Evolutionary conservation across 1,140 invertebrate species (phyloP).

Genomic region (Pectinophora gossypiella): DNA sequence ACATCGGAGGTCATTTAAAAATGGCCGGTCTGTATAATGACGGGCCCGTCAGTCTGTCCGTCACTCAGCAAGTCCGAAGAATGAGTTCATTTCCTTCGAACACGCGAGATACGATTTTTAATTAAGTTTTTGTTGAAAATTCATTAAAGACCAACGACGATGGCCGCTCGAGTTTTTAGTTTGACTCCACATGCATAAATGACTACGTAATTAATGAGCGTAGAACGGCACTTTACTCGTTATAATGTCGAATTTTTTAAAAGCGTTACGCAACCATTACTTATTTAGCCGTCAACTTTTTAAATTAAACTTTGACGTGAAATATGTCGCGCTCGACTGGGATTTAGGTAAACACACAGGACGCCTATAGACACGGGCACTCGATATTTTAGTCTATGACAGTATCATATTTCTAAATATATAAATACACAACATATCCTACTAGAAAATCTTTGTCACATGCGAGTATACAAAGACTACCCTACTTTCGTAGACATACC

Average conservation of each 20-base stretch:
- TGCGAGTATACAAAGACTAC: no score
- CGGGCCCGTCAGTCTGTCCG: conserved; percentile 56
- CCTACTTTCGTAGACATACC: no score
- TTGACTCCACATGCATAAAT: conserved; percentile 56
- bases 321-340: neutral
- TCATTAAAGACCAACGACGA: conserved; percentile 58
- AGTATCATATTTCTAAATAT: no score
- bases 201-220: conserved; percentile 60
- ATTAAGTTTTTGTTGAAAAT: conserved; percentile 74
- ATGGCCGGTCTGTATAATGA: conserved; percentile 50
- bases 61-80: conserved; percentile 59
- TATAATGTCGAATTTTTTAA: conserved; percentile 45
- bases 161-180: conserved; percentile 27
- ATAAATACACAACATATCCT: no score
- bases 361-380: neutral
- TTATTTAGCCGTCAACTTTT: conserved; percentile 35
- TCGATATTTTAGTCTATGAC: neutral
- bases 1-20: neutral
- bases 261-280: conserved; percentile 26
- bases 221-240: conserved; percentile 38
- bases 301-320: conserved; percentile 40
- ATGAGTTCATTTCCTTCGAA: conserved; percentile 74
- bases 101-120: conserved; percentile 70
- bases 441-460: no score
- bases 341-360: neutral